A percentile compares a stretch with the other conserved stretches of the same genome.
Evolutionary conservation across 1,140 invertebrate species (phyloP).

Genomic region (roundworm (Caenorhabditis elegans)): WBcel235 BX284602.5:10268001-10268500

Average conservation of each 20-base stretch:
- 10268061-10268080: too few species aligned
- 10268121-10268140: too few species aligned
- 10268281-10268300: neutral
- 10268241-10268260: neutral
- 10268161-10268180: too few species aligned
- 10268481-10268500: slow-evolving; percentile 8
- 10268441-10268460: neutral
- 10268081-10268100: too few species aligned
- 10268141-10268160: too few species aligned
- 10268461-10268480: neutral
- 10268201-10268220: neutral
- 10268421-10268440: neutral
- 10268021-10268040: too few species aligned
- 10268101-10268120: too few species aligned
- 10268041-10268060: too few species aligned
- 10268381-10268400: neutral
- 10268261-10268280: neutral
- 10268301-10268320: neutral
- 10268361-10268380: too few species aligned
- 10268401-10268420: neutral
- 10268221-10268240: neutral
- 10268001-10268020: too few species aligned
- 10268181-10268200: neutral
- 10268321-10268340: neutral
- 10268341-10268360: neutral